Conservation (phyloP, 1,140 invertebrate species). For the Drosophila erecta region DNA sequence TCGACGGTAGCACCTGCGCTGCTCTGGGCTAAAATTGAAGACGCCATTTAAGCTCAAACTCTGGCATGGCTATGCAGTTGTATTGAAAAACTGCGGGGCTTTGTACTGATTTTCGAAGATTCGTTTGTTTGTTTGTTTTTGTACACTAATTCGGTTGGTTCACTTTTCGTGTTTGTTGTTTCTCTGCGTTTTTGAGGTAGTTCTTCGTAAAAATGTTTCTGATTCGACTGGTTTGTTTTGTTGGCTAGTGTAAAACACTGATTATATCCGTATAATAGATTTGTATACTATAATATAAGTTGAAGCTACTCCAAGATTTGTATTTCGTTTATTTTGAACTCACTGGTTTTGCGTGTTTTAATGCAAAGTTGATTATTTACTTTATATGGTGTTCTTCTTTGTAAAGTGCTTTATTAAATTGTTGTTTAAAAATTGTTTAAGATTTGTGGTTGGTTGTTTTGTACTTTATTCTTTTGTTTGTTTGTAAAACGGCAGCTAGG, state of each 20-base stretch:
- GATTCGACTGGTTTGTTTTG: conserved; percentile 18
- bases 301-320: conserved; percentile 48
- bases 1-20: conserved; percentile 69
- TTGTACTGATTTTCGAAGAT: conserved; percentile 30
- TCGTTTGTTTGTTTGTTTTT: conserved; percentile 27
- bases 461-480: conserved; percentile 53
- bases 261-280: conserved; percentile 14
- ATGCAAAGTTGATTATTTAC: conserved; percentile 42
- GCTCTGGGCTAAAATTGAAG: conserved; percentile 83
- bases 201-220: conserved; percentile 47
- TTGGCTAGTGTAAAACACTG: conserved; percentile 32
- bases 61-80: conserved; percentile 80
- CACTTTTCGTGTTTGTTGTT: conserved; percentile 39
- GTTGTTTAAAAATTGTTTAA: conserved; percentile 53
- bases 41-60: conserved; percentile 80
- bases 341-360: conserved; percentile 59
- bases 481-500: conserved; percentile 77
- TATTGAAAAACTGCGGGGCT: conserved; percentile 19
- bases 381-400: conserved; percentile 50
- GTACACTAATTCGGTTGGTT: conserved; percentile 46
- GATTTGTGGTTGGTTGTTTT: conserved; percentile 53
- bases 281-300: conserved; percentile 34
- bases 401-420: conserved; percentile 76
- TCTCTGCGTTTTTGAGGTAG: conserved; percentile 54
- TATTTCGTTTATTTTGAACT: conserved; percentile 71